phyloP scores from a whole-genome alignment of 1,140 invertebrate genomes.

The Trachymyrmex cornetzi region DNA sequence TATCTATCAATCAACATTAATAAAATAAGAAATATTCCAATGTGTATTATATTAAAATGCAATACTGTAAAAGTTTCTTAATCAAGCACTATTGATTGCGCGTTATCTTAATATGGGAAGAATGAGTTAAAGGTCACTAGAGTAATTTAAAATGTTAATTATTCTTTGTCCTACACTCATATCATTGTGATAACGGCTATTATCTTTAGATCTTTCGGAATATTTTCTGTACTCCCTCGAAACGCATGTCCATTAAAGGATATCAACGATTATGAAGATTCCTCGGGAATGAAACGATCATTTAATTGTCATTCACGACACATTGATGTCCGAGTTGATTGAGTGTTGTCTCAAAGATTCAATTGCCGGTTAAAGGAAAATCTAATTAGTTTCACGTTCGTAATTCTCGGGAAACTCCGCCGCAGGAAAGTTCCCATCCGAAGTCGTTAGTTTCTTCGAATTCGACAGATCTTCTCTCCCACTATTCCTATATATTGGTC shows the following conservation, averaged over 20 bases:
- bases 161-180: background rate
- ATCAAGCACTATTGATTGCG: background rate
- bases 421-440: background rate
- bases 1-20: background rate
- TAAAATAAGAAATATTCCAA: background rate
- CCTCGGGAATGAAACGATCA: background rate
- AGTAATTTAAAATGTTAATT: background rate
- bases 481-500: conserved; percentile 21
- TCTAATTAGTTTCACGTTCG: background rate
- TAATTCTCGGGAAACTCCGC: background rate
- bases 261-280: background rate
- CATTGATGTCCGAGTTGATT: background rate
- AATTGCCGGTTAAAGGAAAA: background rate
- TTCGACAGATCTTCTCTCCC: conserved; percentile 19
- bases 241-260: background rate
- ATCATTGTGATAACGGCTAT: background rate
- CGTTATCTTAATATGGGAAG: background rate
- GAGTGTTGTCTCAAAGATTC: background rate
- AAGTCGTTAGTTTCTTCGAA: conserved; percentile 7
- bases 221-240: background rate
- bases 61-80: background rate
- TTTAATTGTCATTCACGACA: background rate
- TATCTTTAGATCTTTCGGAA: background rate
- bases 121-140: conserved; percentile 4
- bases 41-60: background rate